A percentile compares a stretch with the other conserved stretches of the same genome.
Conservation (phyloP, 1,140 invertebrate genomes). For the Phocides pigmalion region DNA sequence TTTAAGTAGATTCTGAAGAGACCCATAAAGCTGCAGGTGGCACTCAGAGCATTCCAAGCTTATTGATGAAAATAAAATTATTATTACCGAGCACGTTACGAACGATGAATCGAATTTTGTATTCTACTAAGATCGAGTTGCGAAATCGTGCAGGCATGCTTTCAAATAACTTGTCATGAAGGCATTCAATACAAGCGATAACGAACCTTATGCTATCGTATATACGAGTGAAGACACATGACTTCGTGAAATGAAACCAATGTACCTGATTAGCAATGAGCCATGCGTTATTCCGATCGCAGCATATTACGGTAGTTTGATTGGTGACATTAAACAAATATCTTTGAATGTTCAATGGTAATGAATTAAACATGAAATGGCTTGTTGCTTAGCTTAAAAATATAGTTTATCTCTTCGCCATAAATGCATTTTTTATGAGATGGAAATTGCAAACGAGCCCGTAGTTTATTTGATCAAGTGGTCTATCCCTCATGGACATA, state of each 20-base stretch:
- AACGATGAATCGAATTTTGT: constrained; percentile 23
- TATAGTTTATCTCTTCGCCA: neutral
- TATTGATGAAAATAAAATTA: constrained; percentile 29
- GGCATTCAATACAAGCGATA: neutral
- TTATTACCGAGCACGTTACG: constrained; percentile 22
- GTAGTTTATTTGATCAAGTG: too few relatives aligned
- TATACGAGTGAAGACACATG: neutral
- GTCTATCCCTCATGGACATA: too few relatives aligned
- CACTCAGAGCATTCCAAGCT: constrained; percentile 9
- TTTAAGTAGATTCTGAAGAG: constrained; percentile 9
- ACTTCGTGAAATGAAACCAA: constrained; percentile 1
- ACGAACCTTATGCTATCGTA: neutral
- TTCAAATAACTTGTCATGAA: neutral
- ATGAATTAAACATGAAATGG: neutral
- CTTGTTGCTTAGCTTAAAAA: neutral
- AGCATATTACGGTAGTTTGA: constrained; percentile 25
- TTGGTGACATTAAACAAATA: constrained; percentile 19
- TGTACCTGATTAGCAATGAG: constrained; percentile 1
- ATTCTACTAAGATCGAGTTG: constrained; percentile 26
- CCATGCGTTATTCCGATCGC: constrained; percentile 20
- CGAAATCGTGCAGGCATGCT: constrained; percentile 20
- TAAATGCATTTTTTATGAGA: too few relatives aligned
- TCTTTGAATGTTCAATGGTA: neutral
- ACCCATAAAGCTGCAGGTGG: neutral
- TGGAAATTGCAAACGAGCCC: too few relatives aligned